phyloP scores from a whole-genome alignment of 2,888 invertebrate species.

The Bellardia bayeri region DNA sequence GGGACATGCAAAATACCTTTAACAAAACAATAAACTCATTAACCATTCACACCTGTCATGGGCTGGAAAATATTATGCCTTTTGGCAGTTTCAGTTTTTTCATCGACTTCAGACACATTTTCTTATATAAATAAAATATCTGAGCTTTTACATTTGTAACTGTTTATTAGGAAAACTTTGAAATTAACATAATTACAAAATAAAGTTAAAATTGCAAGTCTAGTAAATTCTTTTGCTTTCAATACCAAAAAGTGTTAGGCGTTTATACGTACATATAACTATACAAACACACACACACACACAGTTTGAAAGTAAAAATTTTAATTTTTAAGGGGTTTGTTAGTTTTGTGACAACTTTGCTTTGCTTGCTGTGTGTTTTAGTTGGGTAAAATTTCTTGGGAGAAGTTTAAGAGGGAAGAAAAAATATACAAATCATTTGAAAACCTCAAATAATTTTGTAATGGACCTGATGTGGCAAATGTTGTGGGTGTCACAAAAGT shows the following conservation, averaged over 20 bases:
- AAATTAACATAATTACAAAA: slow-evolving; percentile 47
- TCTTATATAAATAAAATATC: background rate
- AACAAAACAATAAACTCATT: slow-evolving; percentile 59
- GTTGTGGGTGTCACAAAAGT: slow-evolving; percentile 43
- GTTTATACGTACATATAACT: too few species aligned
- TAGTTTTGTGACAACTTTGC: slow-evolving; percentile 32
- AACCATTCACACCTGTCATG: slow-evolving; percentile 55
- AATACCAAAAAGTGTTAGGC: background rate
- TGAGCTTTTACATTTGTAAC: too few species aligned
- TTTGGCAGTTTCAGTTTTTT: background rate
- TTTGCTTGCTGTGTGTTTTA: background rate
- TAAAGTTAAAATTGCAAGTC: background rate
- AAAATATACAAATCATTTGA: slow-evolving; percentile 37
- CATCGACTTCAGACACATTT: background rate
- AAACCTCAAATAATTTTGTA: slow-evolving; percentile 57
- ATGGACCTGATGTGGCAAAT: slow-evolving; percentile 48
- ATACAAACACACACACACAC: too few species aligned
- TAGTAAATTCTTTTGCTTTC: background rate
- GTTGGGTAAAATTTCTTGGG: background rate
- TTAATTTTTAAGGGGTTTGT: background rate
- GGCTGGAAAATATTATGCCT: slow-evolving; percentile 41
- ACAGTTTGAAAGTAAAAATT: too few species aligned
- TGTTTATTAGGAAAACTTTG: background rate
- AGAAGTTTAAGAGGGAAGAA: too few species aligned
- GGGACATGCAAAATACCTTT: background rate